A percentile compares a stretch with the other conserved stretches of the same genome.
Evolutionary conservation across 2,797 vertebrate genomes (phyloP).

Genomic region (Menidia menidia): DNA sequence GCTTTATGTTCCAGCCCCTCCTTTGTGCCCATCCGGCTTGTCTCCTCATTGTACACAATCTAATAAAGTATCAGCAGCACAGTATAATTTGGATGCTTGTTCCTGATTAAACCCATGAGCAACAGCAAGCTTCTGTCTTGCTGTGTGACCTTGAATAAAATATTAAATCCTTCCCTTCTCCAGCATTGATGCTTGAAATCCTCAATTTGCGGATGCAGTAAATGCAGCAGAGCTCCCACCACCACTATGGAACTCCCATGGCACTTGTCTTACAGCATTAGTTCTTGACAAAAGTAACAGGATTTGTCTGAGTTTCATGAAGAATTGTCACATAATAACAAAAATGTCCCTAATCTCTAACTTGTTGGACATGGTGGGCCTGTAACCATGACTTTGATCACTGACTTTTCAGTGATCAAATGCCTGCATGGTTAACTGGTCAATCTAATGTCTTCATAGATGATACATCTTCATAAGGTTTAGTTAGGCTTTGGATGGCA

Average conservation of each 20-base stretch:
- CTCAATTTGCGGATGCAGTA: not conserved
- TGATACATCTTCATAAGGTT: not conserved
- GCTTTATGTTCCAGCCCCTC: constrained; percentile 58
- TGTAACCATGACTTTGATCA: not conserved
- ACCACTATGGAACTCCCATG: not conserved
- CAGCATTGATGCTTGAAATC: constrained; percentile 4
- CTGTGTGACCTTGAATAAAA: constrained; percentile 31
- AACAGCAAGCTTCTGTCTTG: constrained; percentile 24
- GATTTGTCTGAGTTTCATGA: not conserved
- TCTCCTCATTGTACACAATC: constrained; percentile 52
- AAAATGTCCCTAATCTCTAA: not conserved
- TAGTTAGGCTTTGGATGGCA: constrained; percentile 1
- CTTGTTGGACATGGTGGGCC: too few species aligned
- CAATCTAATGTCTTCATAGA: not conserved
- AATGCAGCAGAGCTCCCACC: not conserved
- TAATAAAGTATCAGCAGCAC: constrained; percentile 64
- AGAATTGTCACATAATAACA: too few species aligned
- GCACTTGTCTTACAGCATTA: not conserved
- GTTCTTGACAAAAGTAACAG: not conserved
- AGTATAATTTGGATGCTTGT: constrained; percentile 40
- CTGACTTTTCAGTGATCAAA: not conserved
- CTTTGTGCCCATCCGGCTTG: constrained; percentile 39
- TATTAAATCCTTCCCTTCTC: constrained; percentile 34
- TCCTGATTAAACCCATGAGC: constrained; percentile 34
- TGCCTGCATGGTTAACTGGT: not conserved